Base-by-base conservation (phyloP, 2,797 vertebrate species). In the Lacerta viridis region DNA sequence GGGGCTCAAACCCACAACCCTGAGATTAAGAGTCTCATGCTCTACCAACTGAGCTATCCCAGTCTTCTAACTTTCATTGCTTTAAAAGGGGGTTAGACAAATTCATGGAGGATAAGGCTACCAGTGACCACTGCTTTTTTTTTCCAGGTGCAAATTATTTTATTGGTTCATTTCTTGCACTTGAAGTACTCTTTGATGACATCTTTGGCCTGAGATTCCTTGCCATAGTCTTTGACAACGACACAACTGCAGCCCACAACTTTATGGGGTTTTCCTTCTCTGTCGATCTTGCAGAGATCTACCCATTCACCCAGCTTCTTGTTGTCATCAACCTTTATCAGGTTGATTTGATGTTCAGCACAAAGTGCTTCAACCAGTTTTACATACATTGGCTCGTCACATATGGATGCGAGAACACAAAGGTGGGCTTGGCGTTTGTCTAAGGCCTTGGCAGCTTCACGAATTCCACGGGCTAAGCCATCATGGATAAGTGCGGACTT, bases 131-230 rank as follows among this genome's bases (percentile, higher is more conserved):
- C 33, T 33, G 33, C 33, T 33, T 33, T 33, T 33, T 33, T 33
- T 33, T 33, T 33, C 92, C 88, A 88, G 90, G 81, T 88, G 94
- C 77, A 90, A 85, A 74, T 86, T 80, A 46, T 77, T 97, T 97
- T 99, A 99, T 99, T 98, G 98, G 91, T 96, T 98, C 91, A 99
- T 97, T 99, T 99, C 97, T 99, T 99, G 96, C 98, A 97, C 93
- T 99, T 99, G 98, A 99, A 99, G 97, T 99, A 99, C 87, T 99
- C 99, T 93, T 99, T 98, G 80, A 99, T 99, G 92, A 99, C 98
- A 94, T 99, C 99, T 97, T 99, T 99, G 93, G 99, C 99, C 97
- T 99, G 99, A 93, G 99, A 99, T 95, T 99, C 99, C 95, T 99
- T 99, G 97, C 99, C 99, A 91, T 99, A 99, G 94, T 99, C 99